Base-by-base conservation (phyloP, 1,140 invertebrate species). In the Ceratina calcarata region DNA sequence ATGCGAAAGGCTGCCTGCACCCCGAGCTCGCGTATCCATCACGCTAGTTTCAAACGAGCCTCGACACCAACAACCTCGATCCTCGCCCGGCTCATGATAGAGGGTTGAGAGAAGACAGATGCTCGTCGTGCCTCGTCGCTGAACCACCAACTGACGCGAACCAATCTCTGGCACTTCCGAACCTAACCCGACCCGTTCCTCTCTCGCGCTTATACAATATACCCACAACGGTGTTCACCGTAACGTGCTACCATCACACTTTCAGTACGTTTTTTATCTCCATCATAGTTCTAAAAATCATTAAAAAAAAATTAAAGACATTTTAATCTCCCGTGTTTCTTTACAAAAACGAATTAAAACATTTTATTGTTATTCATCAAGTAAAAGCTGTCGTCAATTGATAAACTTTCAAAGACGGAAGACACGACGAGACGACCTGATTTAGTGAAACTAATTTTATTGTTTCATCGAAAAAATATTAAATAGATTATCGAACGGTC, bases 61-160 rank as follows among this genome's bases (percentile, higher is more conserved):
- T 58, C 15, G 37, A 64, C 70, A 71, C 73, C 67, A 20, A 62
- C 18, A 15, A 20, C 37, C 53, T 8, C 32, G 22, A 51, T 67
- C 77, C 32, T 37, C 62, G 18, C 51, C 13, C 64, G 32, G 49
- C 55, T 58, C 84, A 70, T 62, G 78, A 78, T 85, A 85, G 37
- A 45, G 78, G 70, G 73, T 65, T 78, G 84, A 62, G 81, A 81
- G 81, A 91, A 91, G 90, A 92, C 87, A 74, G 86, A 91, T 91
- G 89, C 85, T 88, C 91, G 84, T 80, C 87, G 88, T 86, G 87
- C 83, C 84, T 88, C 74, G 83, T 78, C 84, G 88, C 80, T 90
- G 86, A 89, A 85, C 90, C 89, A 88, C 90, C 70, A 88, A 87
- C 89, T 89, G 89, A 91, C 90, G 83, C 79, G 90, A 91, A 91